Percentiles rank a stretch among this genome's conserved stretches.
These are phyloP conservation scores for Molossus alvarezi DNA, from an alignment of 2,797 vertebrate genomes.

Conservation along the genomic window DNA sequence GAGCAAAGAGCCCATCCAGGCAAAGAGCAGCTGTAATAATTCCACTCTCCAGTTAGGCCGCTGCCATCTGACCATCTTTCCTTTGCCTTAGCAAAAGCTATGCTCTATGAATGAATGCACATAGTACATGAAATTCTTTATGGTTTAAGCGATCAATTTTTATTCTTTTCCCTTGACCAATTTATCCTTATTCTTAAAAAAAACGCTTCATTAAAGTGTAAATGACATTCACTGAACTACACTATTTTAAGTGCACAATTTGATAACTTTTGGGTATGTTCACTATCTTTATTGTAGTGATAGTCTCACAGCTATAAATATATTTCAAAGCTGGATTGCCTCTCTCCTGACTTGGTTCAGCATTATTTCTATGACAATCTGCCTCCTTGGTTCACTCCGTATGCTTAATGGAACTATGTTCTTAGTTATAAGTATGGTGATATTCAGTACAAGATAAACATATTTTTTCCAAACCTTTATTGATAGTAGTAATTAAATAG, in stretches of 20 bases:
- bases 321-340: background rate
- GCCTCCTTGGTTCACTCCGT: background rate
- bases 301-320: background rate
- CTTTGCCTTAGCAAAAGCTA: background rate
- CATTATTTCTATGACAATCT: background rate
- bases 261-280: background rate
- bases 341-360: background rate
- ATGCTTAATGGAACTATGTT: background rate
- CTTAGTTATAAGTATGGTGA: background rate
- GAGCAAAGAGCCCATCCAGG: background rate
- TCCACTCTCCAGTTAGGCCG: background rate
- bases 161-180: background rate
- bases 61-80: background rate
- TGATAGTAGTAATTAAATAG: conserved; percentile 30
- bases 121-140: background rate
- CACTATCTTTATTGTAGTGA: background rate
- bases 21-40: background rate
- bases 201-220: background rate
- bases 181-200: background rate
- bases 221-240: background rate
- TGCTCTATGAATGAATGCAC: background rate
- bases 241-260: background rate
- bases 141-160: background rate
- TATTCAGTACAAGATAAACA: conserved; percentile 12
- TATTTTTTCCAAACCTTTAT: background rate